Evolutionary conservation across 1,140 invertebrate species (phyloP), one percentile per base, ranked within the genome.

Genomic region (Lerema accius): DNA sequence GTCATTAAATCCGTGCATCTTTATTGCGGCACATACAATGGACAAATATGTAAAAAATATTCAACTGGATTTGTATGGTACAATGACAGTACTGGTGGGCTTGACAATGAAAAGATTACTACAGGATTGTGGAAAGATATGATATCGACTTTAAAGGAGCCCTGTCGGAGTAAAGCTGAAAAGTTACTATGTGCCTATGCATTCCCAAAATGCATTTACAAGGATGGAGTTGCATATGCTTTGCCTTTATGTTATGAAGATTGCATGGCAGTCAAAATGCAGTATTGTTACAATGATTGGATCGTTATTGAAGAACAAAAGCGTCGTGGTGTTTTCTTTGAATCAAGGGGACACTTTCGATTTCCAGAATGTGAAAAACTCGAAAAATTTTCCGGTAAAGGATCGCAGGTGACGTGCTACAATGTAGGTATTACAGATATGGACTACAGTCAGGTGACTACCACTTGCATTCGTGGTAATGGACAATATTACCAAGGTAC

Each of bases 201-300:
- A 9, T 98, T 98, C 91, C 97, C 97, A 3, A 94, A 96, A 78
- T 99, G 98, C 82, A 91, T 94, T 37, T 82, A 94, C 70, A 92
- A 93, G 69, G 92, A 93, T 56, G 85, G 89, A 13, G 81, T 92
- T 23, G 93, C 92, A 37, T 78, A 67, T 65, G 86, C 90, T 17
- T 86, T 97, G 60, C 96, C 96, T 11, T 85, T 97, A 7, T 98
- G 96, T 92, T 97, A 96, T 72, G 97, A 99, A 93, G 97, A 98
- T 80, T 99, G 98, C 82, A 94, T 96, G 73, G 97, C 97, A 17
- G 95, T 98, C 3, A 94, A 95, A 78, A 94, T 97, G 78, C 93
- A 97, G 68, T 96, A 98, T 87, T 99, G 98, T 90, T 97, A 97
- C 83, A 96, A 96, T 76, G 96, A 98, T 78, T 98, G 97, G 97